Evolutionary conservation across 2,113 vertebrate genomes (phyloP).

Genomic region (Indicator maculatus): DNA sequence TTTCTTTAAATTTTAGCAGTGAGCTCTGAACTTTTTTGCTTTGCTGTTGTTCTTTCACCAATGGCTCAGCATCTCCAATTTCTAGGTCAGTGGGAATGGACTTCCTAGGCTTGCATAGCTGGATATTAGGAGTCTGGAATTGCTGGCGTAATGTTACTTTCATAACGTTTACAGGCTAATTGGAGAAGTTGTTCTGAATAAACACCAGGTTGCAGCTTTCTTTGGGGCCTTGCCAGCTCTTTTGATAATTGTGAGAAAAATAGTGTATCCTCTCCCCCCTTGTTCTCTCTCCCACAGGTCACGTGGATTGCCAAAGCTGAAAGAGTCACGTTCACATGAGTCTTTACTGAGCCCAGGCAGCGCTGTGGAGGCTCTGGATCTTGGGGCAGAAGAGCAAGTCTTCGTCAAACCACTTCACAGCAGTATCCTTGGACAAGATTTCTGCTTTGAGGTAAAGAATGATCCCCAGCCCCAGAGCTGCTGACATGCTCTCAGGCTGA

Average conservation of each 20-base stretch:
- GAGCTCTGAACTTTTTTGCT: not conserved
- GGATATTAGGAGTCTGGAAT: not conserved
- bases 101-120: not conserved
- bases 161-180: not conserved
- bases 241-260: not conserved
- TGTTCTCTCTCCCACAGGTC: slow-evolving; percentile 72
- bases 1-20: not conserved
- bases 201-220: not conserved
- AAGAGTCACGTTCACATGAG: slow-evolving; percentile 92
- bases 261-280: not conserved
- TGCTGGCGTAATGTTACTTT: slow-evolving; percentile 4
- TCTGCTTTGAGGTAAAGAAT: slow-evolving; percentile 92
- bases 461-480: not conserved
- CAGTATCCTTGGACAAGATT: slow-evolving; percentile 95
- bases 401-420: slow-evolving; percentile 91
- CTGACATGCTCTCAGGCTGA: not conserved
- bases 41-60: not conserved
- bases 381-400: slow-evolving; percentile 88
- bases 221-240: not conserved
- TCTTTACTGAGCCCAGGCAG: slow-evolving; percentile 90
- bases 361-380: slow-evolving; percentile 88
- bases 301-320: slow-evolving; percentile 88
- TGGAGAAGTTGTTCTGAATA: not conserved
- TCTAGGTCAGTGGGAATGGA: not conserved
- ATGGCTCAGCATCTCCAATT: not conserved